phyloP scores from a whole-genome alignment of 2,797 vertebrate genomes.

The Myotis findleyi region DNA sequence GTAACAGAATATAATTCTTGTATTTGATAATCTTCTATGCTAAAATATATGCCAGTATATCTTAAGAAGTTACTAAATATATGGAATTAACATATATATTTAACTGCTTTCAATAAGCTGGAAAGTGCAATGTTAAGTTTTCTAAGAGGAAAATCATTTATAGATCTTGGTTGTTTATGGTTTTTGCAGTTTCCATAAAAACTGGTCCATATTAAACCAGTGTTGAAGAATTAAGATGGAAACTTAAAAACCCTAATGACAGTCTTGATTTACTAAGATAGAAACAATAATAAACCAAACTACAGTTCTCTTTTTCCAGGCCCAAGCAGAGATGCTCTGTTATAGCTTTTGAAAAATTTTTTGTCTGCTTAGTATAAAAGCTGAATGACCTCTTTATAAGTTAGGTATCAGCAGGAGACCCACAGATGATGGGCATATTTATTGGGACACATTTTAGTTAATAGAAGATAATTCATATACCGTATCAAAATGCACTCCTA shows the following conservation, averaged over 20 bases:
- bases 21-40: slow-evolving; percentile 50
- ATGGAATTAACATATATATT: slow-evolving; percentile 48
- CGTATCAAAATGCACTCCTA: background rate
- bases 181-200: slow-evolving; percentile 58
- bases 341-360: background rate
- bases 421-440: background rate
- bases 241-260: background rate
- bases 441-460: slow-evolving; percentile 40
- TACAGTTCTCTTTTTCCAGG: background rate
- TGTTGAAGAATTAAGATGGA: slow-evolving; percentile 17
- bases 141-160: slow-evolving; percentile 41
- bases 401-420: slow-evolving; percentile 38
- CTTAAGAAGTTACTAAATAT: slow-evolving; percentile 63
- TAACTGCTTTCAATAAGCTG: slow-evolving; percentile 49
- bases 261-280: slow-evolving; percentile 16
- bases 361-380: slow-evolving; percentile 44
- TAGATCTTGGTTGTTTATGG: background rate
- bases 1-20: slow-evolving; percentile 47
- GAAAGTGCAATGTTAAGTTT: slow-evolving; percentile 19
- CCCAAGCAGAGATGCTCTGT: background rate
- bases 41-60: slow-evolving; percentile 58
- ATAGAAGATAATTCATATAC: slow-evolving; percentile 21
- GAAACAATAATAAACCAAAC: background rate
- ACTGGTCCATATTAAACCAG: background rate
- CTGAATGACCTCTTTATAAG: slow-evolving; percentile 11